Evolutionary conservation across 2,113 vertebrate genomes (phyloP).

Genomic region (Vicugna pacos): DNA sequence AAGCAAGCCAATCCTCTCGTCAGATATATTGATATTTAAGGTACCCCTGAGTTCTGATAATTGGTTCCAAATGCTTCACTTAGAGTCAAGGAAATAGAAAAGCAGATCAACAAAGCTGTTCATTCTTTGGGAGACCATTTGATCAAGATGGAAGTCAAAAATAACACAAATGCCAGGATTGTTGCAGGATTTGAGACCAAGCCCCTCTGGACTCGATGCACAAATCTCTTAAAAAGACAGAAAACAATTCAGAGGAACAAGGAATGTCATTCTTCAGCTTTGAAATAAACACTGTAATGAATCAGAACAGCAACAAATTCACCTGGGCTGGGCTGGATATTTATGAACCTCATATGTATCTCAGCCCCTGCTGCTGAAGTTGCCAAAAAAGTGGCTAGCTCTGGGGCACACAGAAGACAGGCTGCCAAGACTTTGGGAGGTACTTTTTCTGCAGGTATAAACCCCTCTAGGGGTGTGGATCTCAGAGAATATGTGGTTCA

Average conservation of each 20-base stretch:
- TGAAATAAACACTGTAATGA: not conserved
- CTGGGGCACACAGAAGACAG: not conserved
- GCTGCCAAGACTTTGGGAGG: not conserved
- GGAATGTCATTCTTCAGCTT: not conserved
- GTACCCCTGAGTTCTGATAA: not conserved
- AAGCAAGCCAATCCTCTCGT: not conserved
- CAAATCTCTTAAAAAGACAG: not conserved
- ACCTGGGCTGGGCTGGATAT: not conserved
- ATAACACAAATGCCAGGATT: not conserved
- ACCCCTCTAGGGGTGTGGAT: not conserved
- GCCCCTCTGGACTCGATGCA: not conserved
- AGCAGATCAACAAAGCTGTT: not conserved
- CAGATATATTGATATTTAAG: not conserved
- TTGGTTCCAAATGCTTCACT: not conserved
- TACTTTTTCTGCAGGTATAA: not conserved
- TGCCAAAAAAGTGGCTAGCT: not conserved
- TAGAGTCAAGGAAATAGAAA: not conserved
- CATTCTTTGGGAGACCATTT: not conserved
- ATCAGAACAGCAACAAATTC: not conserved
- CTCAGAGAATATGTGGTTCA: not conserved
- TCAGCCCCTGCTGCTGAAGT: not conserved
- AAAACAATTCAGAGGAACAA: not conserved
- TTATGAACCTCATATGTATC: not conserved
- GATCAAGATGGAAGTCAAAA: slow-evolving; percentile 34
- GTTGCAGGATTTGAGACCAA: not conserved